Conservation (phyloP, 2,113 vertebrate genomes). For the Morone chrysops region DNA sequence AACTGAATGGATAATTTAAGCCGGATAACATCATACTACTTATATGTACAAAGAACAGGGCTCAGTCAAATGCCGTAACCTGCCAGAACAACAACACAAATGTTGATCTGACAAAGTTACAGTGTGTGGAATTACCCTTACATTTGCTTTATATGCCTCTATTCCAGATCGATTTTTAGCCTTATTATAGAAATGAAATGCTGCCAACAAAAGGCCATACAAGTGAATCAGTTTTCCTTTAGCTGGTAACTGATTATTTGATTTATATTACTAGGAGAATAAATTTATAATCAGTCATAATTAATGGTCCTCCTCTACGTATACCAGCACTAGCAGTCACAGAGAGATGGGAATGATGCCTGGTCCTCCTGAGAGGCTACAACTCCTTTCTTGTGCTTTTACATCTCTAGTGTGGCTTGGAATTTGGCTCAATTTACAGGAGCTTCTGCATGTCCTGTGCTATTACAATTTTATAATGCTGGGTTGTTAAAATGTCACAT, state of each 20-base stretch:
- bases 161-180: background rate
- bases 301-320: background rate
- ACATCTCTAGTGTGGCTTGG: background rate
- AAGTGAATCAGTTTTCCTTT: slow-evolving; percentile 24
- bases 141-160: background rate
- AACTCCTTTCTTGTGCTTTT: slow-evolving; percentile 44
- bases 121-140: slow-evolving; percentile 9
- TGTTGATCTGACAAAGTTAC: slow-evolving; percentile 1
- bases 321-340: background rate
- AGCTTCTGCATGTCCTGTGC: background rate
- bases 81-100: slow-evolving; percentile 8
- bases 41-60: slow-evolving; percentile 15
- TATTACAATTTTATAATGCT: slow-evolving; percentile 16
- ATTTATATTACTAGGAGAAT: slow-evolving; percentile 2
- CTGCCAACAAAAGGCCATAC: slow-evolving; percentile 31
- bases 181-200: slow-evolving; percentile 20
- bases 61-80: background rate
- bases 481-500: slow-evolving; percentile 36
- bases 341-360: slow-evolving; percentile 15
- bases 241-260: background rate
- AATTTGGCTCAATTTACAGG: slow-evolving; percentile 52
- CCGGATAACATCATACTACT: background rate
- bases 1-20: background rate
- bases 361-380: slow-evolving; percentile 8
- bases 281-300: slow-evolving; percentile 2